A percentile compares a stretch with the other conserved stretches of the same genome.
Conservation (phyloP, 2,888 invertebrate genomes). For the Cryptocheilus praepositus region DNA sequence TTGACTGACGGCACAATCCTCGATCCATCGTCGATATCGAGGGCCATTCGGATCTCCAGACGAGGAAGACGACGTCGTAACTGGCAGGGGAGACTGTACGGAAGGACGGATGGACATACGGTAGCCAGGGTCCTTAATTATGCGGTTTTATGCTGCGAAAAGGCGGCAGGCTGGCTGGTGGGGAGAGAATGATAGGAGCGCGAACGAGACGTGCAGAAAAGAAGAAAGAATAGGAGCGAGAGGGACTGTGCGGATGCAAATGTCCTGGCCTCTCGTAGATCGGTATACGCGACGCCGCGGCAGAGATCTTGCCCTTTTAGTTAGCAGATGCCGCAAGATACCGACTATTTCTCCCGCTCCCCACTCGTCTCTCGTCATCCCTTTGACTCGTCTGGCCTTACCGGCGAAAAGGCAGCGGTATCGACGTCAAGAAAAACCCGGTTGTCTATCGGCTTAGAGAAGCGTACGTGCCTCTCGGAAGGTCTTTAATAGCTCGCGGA, state of each 20-base stretch:
- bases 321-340: slow-evolving; percentile 72
- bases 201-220: slow-evolving; percentile 11
- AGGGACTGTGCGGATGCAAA: slow-evolving; percentile 61
- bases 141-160: slow-evolving; percentile 65
- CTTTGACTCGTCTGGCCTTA: not conserved
- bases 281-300: slow-evolving; percentile 34
- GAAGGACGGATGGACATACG: slow-evolving; percentile 48
- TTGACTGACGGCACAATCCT: slow-evolving; percentile 73
- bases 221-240: slow-evolving; percentile 18
- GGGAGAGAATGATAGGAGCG: slow-evolving; percentile 16
- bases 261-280: slow-evolving; percentile 54
- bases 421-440: not conserved
- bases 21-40: slow-evolving; percentile 57
- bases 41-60: slow-evolving; percentile 41
- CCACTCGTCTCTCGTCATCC: not conserved
- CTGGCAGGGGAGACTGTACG: slow-evolving; percentile 43
- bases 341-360: slow-evolving; percentile 31
- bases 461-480: not conserved
- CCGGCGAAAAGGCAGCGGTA: not conserved
- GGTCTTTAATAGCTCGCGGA: slow-evolving; percentile 10
- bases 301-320: slow-evolving; percentile 68
- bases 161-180: slow-evolving; percentile 31
- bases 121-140: slow-evolving; percentile 68
- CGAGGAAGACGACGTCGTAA: slow-evolving; percentile 39
- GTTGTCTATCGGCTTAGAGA: too few species aligned